Base-by-base conservation (phyloP, 2,797 vertebrate species). In the Astyanax mexicanus region DNA sequence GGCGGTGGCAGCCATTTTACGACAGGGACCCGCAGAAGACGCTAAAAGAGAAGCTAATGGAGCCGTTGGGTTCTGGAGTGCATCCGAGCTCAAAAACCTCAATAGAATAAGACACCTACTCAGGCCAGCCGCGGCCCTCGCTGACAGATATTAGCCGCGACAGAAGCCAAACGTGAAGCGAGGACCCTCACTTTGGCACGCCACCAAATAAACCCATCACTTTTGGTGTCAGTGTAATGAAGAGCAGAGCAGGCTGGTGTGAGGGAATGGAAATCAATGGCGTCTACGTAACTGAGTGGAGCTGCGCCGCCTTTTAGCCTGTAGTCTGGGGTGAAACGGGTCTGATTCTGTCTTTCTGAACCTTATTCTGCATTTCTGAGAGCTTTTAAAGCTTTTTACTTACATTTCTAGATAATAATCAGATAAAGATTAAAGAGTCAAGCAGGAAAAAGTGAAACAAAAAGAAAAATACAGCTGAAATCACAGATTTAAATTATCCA, bases 181-280 rank as follows among this genome's bases (percentile, higher is more conserved):
- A 57, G 54, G 54, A 57, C 27, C 27, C 27, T 57, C 17, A 29
- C 64, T 65, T n/a, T 42, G 65, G 78, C 75, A 19, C 49, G 74
- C 67, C 23, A 76, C 74, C 77, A 25, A 66, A 69, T 61, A 55
- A 21, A 47, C 40, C 57, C 51, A 72, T 76, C 73, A 68, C 44
- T 72, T 75, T 32, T 65, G 62, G 55, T 79, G 51, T 68, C 68
- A 32, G 55, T 76, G 27, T 73, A 72, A 79, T 79, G 71, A 58
- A 79, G 40, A 37, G 72, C 23, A 25, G 54, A 32, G 54, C 8
- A 8, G 27, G 27, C 15, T 29, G 27, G 17, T 7, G 54, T 29
- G 54, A 15, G 25, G 27, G 21, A 45, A 44, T 42, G 45, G 70
- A 78, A 81, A 81, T 72, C 76, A 67, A 69, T 76, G 69, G 49